phyloP scores from a whole-genome alignment of 2,113 vertebrate genomes.

The Lampris incognitus region DNA sequence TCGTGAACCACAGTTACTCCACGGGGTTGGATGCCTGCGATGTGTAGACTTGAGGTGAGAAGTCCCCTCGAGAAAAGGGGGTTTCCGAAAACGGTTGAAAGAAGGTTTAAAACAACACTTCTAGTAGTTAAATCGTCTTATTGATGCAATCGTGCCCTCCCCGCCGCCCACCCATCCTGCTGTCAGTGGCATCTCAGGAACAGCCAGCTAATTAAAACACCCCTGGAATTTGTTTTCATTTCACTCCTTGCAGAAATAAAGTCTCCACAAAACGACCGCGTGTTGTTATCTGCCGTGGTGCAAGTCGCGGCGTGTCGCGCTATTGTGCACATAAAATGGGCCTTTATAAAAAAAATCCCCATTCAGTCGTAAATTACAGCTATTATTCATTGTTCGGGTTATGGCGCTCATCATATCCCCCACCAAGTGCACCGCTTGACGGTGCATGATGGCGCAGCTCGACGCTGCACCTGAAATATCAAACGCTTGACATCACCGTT shows the following conservation, averaged over 20 bases:
- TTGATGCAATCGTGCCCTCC: slow-evolving; percentile 70
- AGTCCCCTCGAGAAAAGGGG: slow-evolving; percentile 69
- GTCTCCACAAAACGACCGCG: slow-evolving; percentile 59
- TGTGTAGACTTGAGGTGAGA: slow-evolving; percentile 57
- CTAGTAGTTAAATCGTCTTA: slow-evolving; percentile 74
- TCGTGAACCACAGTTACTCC: slow-evolving; percentile 48
- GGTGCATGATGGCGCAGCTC: slow-evolving; percentile 37
- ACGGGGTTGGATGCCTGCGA: slow-evolving; percentile 57
- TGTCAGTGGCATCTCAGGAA: slow-evolving; percentile 76
- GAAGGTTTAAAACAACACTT: slow-evolving; percentile 75
- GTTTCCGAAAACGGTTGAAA: slow-evolving; percentile 69
- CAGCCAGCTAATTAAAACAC: slow-evolving; percentile 81
- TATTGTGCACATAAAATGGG: slow-evolving; percentile 51
- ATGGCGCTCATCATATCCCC: slow-evolving; percentile 49
- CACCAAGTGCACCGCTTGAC: slow-evolving; percentile 51
- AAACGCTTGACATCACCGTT: slow-evolving; percentile 17
- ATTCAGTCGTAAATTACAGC: slow-evolving; percentile 71
- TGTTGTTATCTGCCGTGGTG: slow-evolving; percentile 32
- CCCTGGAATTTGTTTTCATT: slow-evolving; percentile 74
- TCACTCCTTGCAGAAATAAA: slow-evolving; percentile 68
- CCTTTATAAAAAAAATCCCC: slow-evolving; percentile 61
- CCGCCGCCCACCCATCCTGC: slow-evolving; percentile 52
- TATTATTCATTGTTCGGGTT: slow-evolving; percentile 63
- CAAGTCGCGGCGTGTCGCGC: slow-evolving; percentile 66
- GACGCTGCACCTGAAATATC: slow-evolving; percentile 48